Evolutionary conservation across 2,113 vertebrate species (phyloP).

Genomic region (Malaclemys terrapin): DNA sequence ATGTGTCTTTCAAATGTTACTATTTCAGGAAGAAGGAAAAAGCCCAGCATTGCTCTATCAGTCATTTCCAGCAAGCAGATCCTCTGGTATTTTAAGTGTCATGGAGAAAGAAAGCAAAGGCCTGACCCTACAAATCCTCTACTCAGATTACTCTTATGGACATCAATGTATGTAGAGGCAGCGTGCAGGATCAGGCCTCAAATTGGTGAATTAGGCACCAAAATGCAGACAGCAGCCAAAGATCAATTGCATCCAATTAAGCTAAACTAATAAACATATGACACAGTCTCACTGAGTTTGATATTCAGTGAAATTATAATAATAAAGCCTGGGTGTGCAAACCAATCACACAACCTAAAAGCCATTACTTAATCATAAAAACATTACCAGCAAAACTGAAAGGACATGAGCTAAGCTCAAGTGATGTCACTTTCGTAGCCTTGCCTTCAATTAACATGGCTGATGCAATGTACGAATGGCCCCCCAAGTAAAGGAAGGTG

Average conservation of each 20-base stretch:
- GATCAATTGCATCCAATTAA: background rate
- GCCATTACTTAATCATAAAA: background rate
- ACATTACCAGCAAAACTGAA: background rate
- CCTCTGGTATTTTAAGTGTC: background rate
- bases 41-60: background rate
- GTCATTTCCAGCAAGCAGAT: background rate
- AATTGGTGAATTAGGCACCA: background rate
- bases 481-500: background rate
- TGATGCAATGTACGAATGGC: background rate
- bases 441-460: background rate
- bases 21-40: background rate
- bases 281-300: background rate
- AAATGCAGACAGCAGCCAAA: background rate
- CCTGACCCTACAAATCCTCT: background rate
- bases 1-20: background rate
- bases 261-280: background rate
- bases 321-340: background rate
- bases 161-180: background rate
- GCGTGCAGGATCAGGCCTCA: background rate
- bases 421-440: background rate
- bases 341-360: background rate
- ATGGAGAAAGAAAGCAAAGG: background rate
- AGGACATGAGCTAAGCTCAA: background rate
- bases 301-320: background rate
- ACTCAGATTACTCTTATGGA: background rate